Base-by-base conservation (phyloP, 2,113 vertebrate genomes). In the Etheostoma cragini region DNA sequence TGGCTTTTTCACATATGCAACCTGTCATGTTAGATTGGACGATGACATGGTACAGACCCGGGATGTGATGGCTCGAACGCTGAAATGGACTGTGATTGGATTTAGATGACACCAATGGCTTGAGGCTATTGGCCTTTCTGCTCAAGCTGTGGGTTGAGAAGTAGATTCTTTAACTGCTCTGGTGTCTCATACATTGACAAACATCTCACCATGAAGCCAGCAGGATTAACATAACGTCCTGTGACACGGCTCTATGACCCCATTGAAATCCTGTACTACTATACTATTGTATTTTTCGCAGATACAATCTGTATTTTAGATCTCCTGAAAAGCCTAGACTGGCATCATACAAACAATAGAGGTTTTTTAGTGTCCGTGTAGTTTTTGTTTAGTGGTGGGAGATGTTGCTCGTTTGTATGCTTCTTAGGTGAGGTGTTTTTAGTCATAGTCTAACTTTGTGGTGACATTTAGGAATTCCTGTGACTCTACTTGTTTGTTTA, bases 1-100 rank as follows among this genome's bases (percentile, higher is more conserved):
- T 98, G 97, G 91, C 97, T 99, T 98, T 98, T 98, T 96, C 97
- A 96, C 97, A 97, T 99, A 98, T 97, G 97, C 91, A 95, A 79
- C 93, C 94, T 97, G 98, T 98, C 98, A 97, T 94, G 94, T 97
- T 88, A 88, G 91, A 97, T 97, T 74, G 95, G 91, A 88, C 78
- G 74, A 91, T 94, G 93, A 91, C 87, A 89, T 94, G 90, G 94
- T 92, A 90, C 89, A 80, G 80, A 63, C 8, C 60, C 8, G 87
- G 85, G 84, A 92, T 87, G 93, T 86, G 93, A 92, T 91, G 92
- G 95, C 93, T 92, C 92, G 77, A 83, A 92, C 88, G 90, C 87
- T 96, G 96, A 96, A 97, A 96, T 94, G 77, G 95, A 96, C 95
- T 97, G 96, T 93, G 91, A 95, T 96, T 91, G 93, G 93, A 95